phyloP scores from a whole-genome alignment of 2,797 vertebrate species.

The Sebastes steindachneri region DNA sequence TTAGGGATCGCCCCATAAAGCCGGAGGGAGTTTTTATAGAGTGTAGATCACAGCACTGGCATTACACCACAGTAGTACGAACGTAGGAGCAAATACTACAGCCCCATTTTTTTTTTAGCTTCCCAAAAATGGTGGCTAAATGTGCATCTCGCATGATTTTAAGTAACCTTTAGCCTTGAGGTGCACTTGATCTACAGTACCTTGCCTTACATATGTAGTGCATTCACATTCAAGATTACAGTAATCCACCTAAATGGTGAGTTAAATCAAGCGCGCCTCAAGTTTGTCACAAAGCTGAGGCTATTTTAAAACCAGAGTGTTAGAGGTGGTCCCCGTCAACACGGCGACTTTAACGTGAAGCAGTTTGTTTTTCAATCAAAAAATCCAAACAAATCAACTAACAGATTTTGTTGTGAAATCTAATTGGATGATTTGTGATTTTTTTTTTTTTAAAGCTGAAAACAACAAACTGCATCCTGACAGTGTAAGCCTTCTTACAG shows the following conservation, averaged over 20 bases:
- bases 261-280: slow-evolving; percentile 25
- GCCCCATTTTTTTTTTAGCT: not conserved
- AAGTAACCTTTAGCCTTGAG: not conserved
- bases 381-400: not conserved
- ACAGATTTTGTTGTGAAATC: not conserved
- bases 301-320: slow-evolving; percentile 1
- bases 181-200: slow-evolving; percentile 38
- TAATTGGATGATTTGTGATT: slow-evolving; percentile 5
- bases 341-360: not conserved
- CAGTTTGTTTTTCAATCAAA: slow-evolving; percentile 12
- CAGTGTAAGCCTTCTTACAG: slow-evolving; percentile 52
- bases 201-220: slow-evolving; percentile 4
- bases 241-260: not conserved
- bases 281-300: slow-evolving; percentile 6
- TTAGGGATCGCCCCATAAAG: not conserved
- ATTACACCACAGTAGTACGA: slow-evolving; percentile 32
- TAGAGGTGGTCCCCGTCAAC: not conserved
- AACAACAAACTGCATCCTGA: slow-evolving; percentile 9
- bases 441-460: not conserved
- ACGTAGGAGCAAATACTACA: slow-evolving; percentile 1
- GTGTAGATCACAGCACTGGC: slow-evolving; percentile 6
- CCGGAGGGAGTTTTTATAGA: not conserved
- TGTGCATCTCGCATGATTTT: not conserved
- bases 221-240: slow-evolving; percentile 29
- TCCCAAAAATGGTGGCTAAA: not conserved